Base-by-base conservation (phyloP, 2,113 vertebrate species). In the Nerophis ophidion region DNA sequence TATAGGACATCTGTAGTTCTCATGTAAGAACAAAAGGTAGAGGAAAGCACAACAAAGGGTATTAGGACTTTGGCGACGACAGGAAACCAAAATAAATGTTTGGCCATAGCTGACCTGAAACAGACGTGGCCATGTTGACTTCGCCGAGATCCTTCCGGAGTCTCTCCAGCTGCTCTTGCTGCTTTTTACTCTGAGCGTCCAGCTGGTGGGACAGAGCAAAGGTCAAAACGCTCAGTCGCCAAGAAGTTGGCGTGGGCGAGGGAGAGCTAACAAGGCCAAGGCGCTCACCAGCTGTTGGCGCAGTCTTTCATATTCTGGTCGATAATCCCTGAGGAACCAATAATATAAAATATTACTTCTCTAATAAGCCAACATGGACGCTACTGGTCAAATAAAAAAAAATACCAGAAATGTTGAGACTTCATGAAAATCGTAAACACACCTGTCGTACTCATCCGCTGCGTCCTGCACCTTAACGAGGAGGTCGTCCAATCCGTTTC, bases 371-470 rank as follows among this genome's bases (percentile, higher is more conserved):
- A 47, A 40, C 11, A 44, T 4, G 11, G 10, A 40, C 38, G 10
- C 38, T 7, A 9, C 38, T 3, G 38, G 7, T 8, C 38, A 40
- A 40, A 40, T 1, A 9, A 40, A 40, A 9, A 10, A 44, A 5
- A 12, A 12, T 12, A 44, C 1, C 8, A 9, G 38, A 40, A 26
- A 26, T 26, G 19, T 26, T 26, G 26, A 3, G 26, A 26, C 26
- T 26, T 26, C 26, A 40, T 40, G 10, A 38, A 38, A 38, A 8
- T 38, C 7, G 36, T 38, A 7, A 38, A 8, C 36, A 38, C 74
- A 98, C 97, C 88, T 93, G 64, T 97, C 93, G 6, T 99, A 99
- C 61, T 99, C 96, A 9, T 91, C 89, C 0, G 88, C 92, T 5
- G 95, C 96, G 14, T 93, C 93, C 57, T 92, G 81, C 53, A 98